Base-by-base conservation (phyloP, 2,797 vertebrate genomes). In the Eulemur coronatus region DNA sequence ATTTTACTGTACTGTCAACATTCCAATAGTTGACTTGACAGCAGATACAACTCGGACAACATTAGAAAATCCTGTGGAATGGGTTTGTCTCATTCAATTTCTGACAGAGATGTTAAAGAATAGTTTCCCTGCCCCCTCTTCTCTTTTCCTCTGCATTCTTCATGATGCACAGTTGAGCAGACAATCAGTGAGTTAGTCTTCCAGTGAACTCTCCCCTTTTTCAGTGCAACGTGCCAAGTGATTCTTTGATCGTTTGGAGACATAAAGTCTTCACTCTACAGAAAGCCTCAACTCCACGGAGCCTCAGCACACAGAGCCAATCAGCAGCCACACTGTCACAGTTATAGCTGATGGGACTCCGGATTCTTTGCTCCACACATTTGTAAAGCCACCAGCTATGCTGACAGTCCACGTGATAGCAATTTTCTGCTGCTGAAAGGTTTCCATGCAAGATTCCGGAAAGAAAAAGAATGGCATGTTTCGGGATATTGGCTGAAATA, bases 21-120 rank as follows among this genome's bases (percentile, higher is more conserved):
- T 91, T 46, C 92, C 15, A 33, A 24, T 61, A 95, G 81, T 85
- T 86, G 94, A 91, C 63, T 82, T 97, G 96, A 97, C 96, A 96
- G 94, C 87, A 94, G 79, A 93, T 95, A 33, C 84, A 93, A 96
- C 97, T 98, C 95, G 94, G 73, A 91, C 69, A 59, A 78, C 97
- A 96, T 93, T 96, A 97, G 96, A 93, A 90, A 96, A 96, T 88
- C 18, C 48, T 52, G 43, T 79, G 97, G 90, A 97, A 93, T 95
- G 46, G n/a, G 52, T 93, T 96, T 97, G 82, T 97, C 97, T 69
- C 82, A 14, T 97, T 96, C 89, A 67, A 46, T 50, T 73, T 92
- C 80, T 30, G n/a, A 91, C 78, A 92, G 65, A 96, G 48, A 43
- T 70, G 67, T 95, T 97, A 84, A 97, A 86, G 89, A 69, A 91